Evolutionary conservation across 1,140 invertebrate genomes (phyloP), one percentile per base, ranked within the genome.

Genomic region (Thaumatotibia leucotreta): DNA sequence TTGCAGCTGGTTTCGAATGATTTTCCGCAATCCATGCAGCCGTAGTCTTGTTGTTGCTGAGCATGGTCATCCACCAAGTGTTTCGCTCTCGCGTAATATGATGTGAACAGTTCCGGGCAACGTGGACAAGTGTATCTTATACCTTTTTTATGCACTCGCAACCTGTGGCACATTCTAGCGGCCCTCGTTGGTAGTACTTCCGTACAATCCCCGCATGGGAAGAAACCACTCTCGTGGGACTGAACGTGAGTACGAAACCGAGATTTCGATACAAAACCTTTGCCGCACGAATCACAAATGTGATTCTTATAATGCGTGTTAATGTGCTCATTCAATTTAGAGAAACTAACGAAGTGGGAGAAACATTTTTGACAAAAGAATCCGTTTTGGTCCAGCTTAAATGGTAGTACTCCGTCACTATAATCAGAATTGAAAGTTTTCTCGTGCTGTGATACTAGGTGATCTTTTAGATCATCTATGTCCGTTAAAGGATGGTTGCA

Each of bases 181-280:
- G 76, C 81, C 63, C 84, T 76, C 0, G 88, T 91, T 1, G 89
- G 80, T 75, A 92, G 96, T 0, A 93, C 92, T 73, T 96, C 97
- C 9, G 91, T 92, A 78, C 97, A 97, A n/a, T 95, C 92, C 58
- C 95, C 94, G 79, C 97, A 97, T 65, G 95, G 93, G 78, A 96
- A 96, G 22, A 22, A 78, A 0, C 86, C 86, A 1, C 73, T 76
- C 67, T 91, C 86, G 11, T 95, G 94, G 4, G 93, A 92, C 71
- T 93, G 92, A 0, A 92, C 80, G 63, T 93, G 93, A 10, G 88
- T 91, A 22, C 93, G 90, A 66, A 93, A 91, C 27, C 92, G 82
- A 8, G 92, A 91, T 69, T 92, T 92, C 0, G 92, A 92, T 2
- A 91, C 93, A 79, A 93, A 95, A 71, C 82, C 91, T 61, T 94